These are phyloP conservation scores for Pristionchus exspectatus DNA, from an alignment of 2,888 invertebrate genomes.

Conservation along the genomic window DNA sequence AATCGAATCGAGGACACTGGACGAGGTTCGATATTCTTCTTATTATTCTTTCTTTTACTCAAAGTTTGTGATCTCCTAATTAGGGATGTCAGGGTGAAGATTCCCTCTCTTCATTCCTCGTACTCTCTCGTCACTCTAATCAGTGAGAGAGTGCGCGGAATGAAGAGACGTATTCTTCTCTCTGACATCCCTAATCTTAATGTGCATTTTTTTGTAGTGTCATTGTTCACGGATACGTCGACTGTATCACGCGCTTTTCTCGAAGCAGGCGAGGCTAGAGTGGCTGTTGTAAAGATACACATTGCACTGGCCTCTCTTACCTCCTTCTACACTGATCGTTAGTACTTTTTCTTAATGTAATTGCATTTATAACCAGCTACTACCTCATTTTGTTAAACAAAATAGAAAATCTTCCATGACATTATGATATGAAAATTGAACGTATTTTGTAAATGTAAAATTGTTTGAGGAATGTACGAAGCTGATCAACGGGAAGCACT, in stretches of 20 bases:
- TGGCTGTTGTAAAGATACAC: background rate
- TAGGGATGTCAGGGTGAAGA: too few relatives aligned
- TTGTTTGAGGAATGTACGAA: constrained; percentile 7
- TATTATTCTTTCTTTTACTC: too few relatives aligned
- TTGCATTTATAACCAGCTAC: background rate
- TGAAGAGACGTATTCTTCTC: too few relatives aligned
- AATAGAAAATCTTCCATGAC: background rate
- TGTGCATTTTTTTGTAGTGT: background rate
- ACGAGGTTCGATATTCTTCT: background rate
- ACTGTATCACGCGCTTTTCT: background rate
- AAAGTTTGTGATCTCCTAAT: background rate
- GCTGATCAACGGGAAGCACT: constrained; percentile 24
- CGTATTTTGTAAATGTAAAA: background rate
- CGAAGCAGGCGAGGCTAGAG: background rate
- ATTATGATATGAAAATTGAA: background rate
- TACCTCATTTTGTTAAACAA: background rate
- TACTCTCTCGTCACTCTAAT: too few relatives aligned
- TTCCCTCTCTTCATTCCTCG: too few relatives aligned
- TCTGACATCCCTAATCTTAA: too few relatives aligned
- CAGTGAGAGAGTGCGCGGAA: too few relatives aligned
- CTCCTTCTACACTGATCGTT: constrained; percentile 11
- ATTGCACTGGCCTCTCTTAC: background rate
- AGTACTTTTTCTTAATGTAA: background rate
- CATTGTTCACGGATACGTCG: constrained; percentile 9
- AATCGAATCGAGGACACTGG: background rate